These are phyloP conservation scores for Zalophus californianus DNA, from an alignment of 2,797 vertebrate genomes.

Conservation along the genomic window DNA sequence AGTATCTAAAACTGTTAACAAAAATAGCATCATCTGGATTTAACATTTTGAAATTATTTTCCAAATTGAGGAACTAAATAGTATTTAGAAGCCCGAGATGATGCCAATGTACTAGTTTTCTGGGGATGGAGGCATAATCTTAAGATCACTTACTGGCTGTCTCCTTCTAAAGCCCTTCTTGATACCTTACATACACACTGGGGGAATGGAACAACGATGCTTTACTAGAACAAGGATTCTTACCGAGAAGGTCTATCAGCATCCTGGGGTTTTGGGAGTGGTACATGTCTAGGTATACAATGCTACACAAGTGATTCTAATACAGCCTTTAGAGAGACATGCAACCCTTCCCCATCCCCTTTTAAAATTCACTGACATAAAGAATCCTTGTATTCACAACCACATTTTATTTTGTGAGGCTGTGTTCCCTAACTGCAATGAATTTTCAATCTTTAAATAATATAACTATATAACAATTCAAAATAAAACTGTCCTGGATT, in stretches of 20 bases:
- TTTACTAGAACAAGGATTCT: not conserved
- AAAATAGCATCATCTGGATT: not conserved
- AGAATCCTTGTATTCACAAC: constrained; percentile 70
- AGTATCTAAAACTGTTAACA: not conserved
- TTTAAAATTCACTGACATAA: constrained; percentile 68
- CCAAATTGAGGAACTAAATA: not conserved
- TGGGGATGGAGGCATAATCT: not conserved
- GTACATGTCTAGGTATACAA: not conserved
- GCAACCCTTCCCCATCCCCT: not conserved
- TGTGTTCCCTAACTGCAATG: constrained; percentile 66
- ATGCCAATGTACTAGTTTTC: not conserved
- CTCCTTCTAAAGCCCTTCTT: not conserved
- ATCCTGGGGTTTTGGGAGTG: not conserved
- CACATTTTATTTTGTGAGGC: constrained; percentile 72
- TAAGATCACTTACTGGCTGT: not conserved
- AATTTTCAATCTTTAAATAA: constrained; percentile 67
- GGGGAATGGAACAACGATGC: not conserved
- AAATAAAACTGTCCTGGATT: constrained; percentile 69
- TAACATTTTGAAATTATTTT: not conserved
- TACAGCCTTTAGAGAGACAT: not conserved
- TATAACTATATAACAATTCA: constrained; percentile 66
- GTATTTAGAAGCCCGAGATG: not conserved
- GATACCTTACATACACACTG: not conserved
- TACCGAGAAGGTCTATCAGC: rapidly evolving
- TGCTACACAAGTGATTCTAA: not conserved